phyloP scores from a whole-genome alignment of 2,113 vertebrate genomes.

The Hippocampus zosterae region DNA sequence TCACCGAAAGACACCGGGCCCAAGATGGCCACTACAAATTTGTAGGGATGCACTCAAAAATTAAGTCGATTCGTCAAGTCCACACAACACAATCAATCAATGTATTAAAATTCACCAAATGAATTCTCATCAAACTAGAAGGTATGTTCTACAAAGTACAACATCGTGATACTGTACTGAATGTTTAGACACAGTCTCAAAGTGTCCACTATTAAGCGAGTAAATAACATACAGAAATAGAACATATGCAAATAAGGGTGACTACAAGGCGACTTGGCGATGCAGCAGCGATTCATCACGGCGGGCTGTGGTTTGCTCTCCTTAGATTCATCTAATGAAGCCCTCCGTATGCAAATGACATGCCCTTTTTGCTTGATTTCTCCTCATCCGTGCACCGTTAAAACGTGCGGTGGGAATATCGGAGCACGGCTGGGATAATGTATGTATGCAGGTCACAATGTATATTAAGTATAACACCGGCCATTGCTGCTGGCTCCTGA shows the following conservation, averaged over 20 bases:
- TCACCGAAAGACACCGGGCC: no score
- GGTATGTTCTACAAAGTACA: background rate
- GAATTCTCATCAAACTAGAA: background rate
- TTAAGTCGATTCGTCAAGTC: background rate
- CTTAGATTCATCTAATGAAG: slow-evolving; percentile 99
- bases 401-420: slow-evolving; percentile 49
- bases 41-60: no score
- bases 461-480: slow-evolving; percentile 28
- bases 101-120: background rate
- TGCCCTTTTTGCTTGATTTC: slow-evolving; percentile 86
- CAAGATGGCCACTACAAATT: no score
- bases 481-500: slow-evolving; percentile 2
- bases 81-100: background rate
- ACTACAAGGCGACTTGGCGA: slow-evolving; percentile 84
- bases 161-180: background rate
- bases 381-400: slow-evolving; percentile 69
- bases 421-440: slow-evolving; percentile 47
- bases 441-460: slow-evolving; percentile 52
- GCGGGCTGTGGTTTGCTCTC: slow-evolving; percentile 89
- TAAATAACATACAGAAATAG: slow-evolving; percentile 67
- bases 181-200: background rate
- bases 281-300: slow-evolving; percentile 97
- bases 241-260: slow-evolving; percentile 94
- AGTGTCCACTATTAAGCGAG: slow-evolving; percentile 76
- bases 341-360: slow-evolving; percentile 95